Evolutionary conservation across 2,888 invertebrate genomes (phyloP).

Genomic region (Thalpophila matura): DNA sequence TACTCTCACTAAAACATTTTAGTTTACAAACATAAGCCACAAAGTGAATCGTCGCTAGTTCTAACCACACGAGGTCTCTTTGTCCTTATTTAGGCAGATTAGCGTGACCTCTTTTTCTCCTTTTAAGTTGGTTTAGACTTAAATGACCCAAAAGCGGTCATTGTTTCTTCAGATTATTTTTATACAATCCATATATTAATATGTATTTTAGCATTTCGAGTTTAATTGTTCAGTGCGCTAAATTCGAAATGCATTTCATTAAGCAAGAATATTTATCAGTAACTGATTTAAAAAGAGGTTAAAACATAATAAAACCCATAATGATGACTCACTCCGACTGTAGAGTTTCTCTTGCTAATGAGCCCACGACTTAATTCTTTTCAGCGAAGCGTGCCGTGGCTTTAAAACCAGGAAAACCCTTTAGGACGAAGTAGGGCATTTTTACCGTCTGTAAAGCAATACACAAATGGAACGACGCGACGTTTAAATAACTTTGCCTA

Average conservation of each 20-base stretch:
- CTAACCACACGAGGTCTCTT: slow-evolving; percentile 23
- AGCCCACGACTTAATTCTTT: slow-evolving; percentile 31
- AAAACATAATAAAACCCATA: not conserved
- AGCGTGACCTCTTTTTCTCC: slow-evolving; percentile 28
- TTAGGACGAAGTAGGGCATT: slow-evolving; percentile 34
- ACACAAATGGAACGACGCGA: slow-evolving; percentile 16
- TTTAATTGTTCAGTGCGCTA: not conserved
- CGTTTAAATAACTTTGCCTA: slow-evolving; percentile 13
- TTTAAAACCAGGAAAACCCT: slow-evolving; percentile 37
- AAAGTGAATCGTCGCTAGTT: slow-evolving; percentile 28
- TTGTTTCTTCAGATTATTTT: not conserved
- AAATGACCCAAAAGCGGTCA: not conserved
- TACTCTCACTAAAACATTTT: slow-evolving; percentile 2
- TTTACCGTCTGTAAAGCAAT: slow-evolving; percentile 21
- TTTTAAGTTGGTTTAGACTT: slow-evolving; percentile 14
- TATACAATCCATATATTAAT: no score
- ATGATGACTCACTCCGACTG: slow-evolving; percentile 34
- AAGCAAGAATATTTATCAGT: not conserved
- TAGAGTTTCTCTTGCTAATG: slow-evolving; percentile 42
- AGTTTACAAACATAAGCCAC: slow-evolving; percentile 23
- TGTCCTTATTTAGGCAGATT: slow-evolving; percentile 36
- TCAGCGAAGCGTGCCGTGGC: slow-evolving; percentile 21
- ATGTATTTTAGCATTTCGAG: not conserved
- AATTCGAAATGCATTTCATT: not conserved
- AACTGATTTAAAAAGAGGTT: slow-evolving; percentile 4